These are phyloP conservation scores for Darevskia mixta DNA, from an alignment of 2,797 vertebrate genomes.

Conservation along the genomic window DNA sequence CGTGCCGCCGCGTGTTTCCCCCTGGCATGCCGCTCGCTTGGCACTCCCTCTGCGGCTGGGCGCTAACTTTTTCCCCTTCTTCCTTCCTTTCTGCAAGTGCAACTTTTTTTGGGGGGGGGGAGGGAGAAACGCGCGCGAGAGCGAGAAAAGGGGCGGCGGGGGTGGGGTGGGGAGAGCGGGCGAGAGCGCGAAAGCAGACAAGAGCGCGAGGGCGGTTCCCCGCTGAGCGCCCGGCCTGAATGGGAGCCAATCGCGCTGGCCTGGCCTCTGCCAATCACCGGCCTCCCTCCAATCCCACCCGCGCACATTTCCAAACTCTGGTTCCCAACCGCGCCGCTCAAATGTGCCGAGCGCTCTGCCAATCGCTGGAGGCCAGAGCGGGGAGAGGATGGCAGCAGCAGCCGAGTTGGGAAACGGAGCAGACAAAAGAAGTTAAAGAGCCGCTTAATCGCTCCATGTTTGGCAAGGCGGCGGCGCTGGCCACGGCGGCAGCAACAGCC, in stretches of 20 bases:
- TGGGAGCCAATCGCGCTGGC: slow-evolving; percentile 95
- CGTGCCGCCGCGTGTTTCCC: not conserved
- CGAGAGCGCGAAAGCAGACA: slow-evolving; percentile 77
- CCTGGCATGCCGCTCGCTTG: not conserved
- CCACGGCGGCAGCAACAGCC: not conserved
- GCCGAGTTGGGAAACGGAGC: slow-evolving; percentile 80
- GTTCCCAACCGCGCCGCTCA: slow-evolving; percentile 92
- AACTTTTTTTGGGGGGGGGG: slow-evolving; percentile 74
- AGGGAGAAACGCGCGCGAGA: slow-evolving; percentile 68
- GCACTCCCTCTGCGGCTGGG: not conserved
- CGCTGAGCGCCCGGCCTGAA: slow-evolving; percentile 93
- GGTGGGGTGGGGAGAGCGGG: slow-evolving; percentile 67
- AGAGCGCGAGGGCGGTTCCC: slow-evolving; percentile 91
- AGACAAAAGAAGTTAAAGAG: slow-evolving; percentile 98
- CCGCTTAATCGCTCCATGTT: slow-evolving; percentile 92
- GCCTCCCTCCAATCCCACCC: slow-evolving; percentile 96
- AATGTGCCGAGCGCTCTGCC: slow-evolving; percentile 95
- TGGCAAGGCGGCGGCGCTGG: slow-evolving; percentile 81
- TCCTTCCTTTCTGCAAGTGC: slow-evolving; percentile 49
- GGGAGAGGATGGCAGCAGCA: slow-evolving; percentile 91
- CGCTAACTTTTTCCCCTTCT: slow-evolving; percentile 56
- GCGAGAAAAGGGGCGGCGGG: slow-evolving; percentile 72
- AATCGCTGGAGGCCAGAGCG: slow-evolving; percentile 98
- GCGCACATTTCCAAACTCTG: slow-evolving; percentile 93
- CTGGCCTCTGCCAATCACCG: slow-evolving; percentile 96